These are phyloP conservation scores for Eumerus sabulonum DNA, from an alignment of 2,888 invertebrate genomes.

Conservation along the genomic window DNA sequence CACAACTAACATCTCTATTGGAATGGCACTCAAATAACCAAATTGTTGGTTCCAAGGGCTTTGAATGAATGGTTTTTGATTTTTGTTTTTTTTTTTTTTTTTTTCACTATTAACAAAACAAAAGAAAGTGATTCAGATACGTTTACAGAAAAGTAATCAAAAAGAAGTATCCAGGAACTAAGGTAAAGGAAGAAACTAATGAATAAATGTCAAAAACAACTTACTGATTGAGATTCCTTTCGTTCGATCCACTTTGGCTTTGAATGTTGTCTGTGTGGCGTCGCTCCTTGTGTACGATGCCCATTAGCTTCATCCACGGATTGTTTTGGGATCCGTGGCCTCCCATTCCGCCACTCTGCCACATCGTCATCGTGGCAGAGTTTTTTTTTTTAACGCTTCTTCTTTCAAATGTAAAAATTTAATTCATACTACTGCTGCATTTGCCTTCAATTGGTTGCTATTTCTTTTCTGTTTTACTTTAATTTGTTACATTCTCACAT, in stretches of 20 bases:
- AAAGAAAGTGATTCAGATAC: too few relatives aligned
- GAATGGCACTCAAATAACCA: too few relatives aligned
- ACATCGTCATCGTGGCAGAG: conserved; percentile 83
- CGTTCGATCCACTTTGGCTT: conserved; percentile 82
- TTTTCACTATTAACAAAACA: too few relatives aligned
- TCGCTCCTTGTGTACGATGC: conserved; percentile 88
- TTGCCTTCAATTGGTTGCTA: conserved; percentile 11
- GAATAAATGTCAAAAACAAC: conserved; percentile 74
- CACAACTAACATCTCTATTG: not conserved
- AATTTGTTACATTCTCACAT: conserved; percentile 47
- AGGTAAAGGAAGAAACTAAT: conserved; percentile 7
- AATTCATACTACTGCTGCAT: conserved; percentile 43
- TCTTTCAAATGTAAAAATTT: conserved; percentile 46
- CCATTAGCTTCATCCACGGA: conserved; percentile 91
- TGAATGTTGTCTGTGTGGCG: conserved; percentile 83
- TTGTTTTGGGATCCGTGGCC: conserved; percentile 89
- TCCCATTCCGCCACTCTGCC: conserved; percentile 88
- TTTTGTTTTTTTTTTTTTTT: too few relatives aligned
- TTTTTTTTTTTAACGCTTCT: conserved; percentile 54
- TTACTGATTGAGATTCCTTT: conserved; percentile 86
- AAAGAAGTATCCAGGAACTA: too few relatives aligned
- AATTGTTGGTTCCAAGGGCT: too few relatives aligned
- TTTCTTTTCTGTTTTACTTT: conserved; percentile 1
- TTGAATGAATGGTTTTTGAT: too few relatives aligned
- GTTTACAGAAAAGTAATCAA: too few relatives aligned